A percentile compares a stretch with the other conserved stretches of the same genome.
Evolutionary conservation across 2,888 invertebrate species (phyloP).

Genomic region (Pedicia rivosa): DNA sequence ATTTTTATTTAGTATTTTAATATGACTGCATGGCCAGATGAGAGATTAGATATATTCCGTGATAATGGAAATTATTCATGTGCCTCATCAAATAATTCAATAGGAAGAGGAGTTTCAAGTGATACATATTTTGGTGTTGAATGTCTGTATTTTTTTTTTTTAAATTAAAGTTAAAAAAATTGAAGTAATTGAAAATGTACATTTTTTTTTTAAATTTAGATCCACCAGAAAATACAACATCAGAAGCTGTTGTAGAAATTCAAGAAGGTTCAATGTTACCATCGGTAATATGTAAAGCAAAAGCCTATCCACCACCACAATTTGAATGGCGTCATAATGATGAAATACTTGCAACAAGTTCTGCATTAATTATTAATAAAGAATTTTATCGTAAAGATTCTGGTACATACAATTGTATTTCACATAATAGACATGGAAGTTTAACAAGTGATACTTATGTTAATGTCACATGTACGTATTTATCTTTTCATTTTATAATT

Average conservation of each 20-base stretch:
- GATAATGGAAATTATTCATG: slow-evolving; percentile 77
- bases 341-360: slow-evolving; percentile 33
- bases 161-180: slow-evolving; percentile 1
- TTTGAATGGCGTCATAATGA: slow-evolving; percentile 27
- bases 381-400: slow-evolving; percentile 51
- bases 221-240: slow-evolving; percentile 72
- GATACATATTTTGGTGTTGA: slow-evolving; percentile 77
- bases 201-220: slow-evolving; percentile 32
- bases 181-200: neutral
- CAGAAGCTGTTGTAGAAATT: slow-evolving; percentile 31
- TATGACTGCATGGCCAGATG: slow-evolving; percentile 67
- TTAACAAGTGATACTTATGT: slow-evolving; percentile 50
- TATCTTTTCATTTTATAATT: neutral
- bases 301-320: slow-evolving; percentile 32
- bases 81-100: slow-evolving; percentile 57
- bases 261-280: slow-evolving; percentile 35
- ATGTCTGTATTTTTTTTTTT: slow-evolving; percentile 46
- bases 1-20: slow-evolving; percentile 51
- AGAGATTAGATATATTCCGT: slow-evolving; percentile 54
- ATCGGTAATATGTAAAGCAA: slow-evolving; percentile 35
- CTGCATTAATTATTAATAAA: slow-evolving; percentile 44
- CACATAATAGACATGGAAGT: slow-evolving; percentile 63
- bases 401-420: slow-evolving; percentile 65
- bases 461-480: slow-evolving; percentile 66
- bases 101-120: slow-evolving; percentile 67